These are phyloP conservation scores for Chloroclysta siterata DNA, from an alignment of 2,888 invertebrate species.

Conservation along the genomic window DNA sequence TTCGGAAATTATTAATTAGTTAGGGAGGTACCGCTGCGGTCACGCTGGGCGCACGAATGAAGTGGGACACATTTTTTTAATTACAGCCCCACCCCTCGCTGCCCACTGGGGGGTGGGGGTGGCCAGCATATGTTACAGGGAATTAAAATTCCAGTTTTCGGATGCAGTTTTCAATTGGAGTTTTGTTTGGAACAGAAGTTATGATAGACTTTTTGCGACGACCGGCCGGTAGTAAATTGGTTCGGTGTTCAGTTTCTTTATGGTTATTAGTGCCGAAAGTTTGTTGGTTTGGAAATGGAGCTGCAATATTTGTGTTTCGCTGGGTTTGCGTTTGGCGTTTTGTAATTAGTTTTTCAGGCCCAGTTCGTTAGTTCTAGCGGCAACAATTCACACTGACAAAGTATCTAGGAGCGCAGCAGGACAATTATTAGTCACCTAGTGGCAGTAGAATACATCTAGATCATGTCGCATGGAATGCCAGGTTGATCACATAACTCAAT, in stretches of 20 bases:
- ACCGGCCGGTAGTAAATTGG: conserved; percentile 39
- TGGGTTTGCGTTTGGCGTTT: conserved; percentile 10
- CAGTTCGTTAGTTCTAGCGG: neutral
- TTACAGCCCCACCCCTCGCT: conserved; percentile 55
- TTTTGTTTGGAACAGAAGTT: conserved; percentile 41
- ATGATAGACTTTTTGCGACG: conserved; percentile 41
- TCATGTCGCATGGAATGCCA: no score
- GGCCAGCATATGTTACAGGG: conserved; percentile 73
- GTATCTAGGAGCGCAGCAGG: neutral
- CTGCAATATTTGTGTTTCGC: conserved; percentile 19
- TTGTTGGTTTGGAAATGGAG: conserved; percentile 28
- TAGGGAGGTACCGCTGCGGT: conserved; percentile 62
- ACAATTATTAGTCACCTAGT: no score
- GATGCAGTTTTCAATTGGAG: conserved; percentile 70
- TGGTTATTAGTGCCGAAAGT: conserved; percentile 43
- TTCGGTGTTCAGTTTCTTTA: conserved; percentile 44
- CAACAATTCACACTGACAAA: neutral
- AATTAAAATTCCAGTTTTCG: conserved; percentile 78
- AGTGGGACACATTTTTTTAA: conserved; percentile 83
- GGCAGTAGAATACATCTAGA: no score
- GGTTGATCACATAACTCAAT: no score
- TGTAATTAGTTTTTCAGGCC: conserved; percentile 20
- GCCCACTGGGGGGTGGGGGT: conserved; percentile 23
- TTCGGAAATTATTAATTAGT: conserved; percentile 73
- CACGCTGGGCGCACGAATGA: conserved; percentile 70